Base-by-base conservation (phyloP, 2,113 vertebrate species). In the Ammodytes dubius region DNA sequence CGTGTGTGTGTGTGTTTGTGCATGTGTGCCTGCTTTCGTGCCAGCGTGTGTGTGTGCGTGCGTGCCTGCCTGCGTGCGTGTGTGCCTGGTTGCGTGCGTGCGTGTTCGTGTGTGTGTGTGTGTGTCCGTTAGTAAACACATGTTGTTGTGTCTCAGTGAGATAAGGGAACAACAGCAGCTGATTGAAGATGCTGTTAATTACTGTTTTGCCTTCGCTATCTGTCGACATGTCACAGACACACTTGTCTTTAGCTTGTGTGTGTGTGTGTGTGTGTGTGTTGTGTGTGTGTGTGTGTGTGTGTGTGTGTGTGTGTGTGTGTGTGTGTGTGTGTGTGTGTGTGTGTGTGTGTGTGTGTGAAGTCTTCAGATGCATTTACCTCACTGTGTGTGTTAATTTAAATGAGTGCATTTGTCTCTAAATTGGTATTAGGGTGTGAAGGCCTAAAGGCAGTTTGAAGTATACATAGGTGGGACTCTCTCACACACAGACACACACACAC, bases 161-260 rank as follows among this genome's bases (percentile, higher is more conserved):
- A 91, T 88, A 90, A 89, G 83, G 59, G 12, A 73, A 40, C 35
- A 1, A 57, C 76, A 47, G 71, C 73, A 13, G 65, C 85, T 80
- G 85, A 87, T 47, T 90, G 84, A 87, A 82, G 84, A 85, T 59
- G 84, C 1, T 56, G 60, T 65, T 90, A 88, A 88, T 91, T 85
- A 84, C 82, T 63, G 82, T 77, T 64, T 81, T 19, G 66, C 46
- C 47, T 74, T 79, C 6, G 58, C 52, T 80, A 81, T 80, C 77
- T 71, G 72, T 87, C 82, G 63, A 72, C 54, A 46, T 15, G 73
- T 81, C 69, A 80, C 7, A 0, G n/a, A n/a, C 72, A 61, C 46
- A 46, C 40, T 77, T 54, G 64, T 86, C 71, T 64, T 43, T 65
- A 27, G 47, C 53, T 46, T 1, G 2, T 52, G 56, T 58, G 58